These are phyloP conservation scores for Tinea semifulvella DNA, from an alignment of 2,888 invertebrate species.

Conservation along the genomic window DNA sequence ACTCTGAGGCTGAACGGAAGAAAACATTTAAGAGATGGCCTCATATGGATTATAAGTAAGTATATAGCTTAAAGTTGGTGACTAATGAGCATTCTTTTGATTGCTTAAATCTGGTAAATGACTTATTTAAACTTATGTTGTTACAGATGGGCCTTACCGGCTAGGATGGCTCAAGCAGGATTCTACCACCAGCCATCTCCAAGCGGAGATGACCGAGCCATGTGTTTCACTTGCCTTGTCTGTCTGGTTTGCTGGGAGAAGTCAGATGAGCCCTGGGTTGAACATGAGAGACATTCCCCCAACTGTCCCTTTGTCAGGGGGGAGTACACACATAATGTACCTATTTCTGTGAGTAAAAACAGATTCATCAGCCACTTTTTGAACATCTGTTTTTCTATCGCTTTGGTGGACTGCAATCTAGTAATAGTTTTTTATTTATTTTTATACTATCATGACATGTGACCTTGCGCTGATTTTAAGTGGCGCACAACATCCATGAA, in stretches of 20 bases:
- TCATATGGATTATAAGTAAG: conserved; percentile 95
- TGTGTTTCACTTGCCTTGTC: conserved; percentile 96
- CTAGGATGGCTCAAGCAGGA: conserved; percentile 96
- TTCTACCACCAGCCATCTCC: conserved; percentile 94
- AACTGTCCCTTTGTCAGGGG: conserved; percentile 94
- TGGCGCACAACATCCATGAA: too few relatives aligned
- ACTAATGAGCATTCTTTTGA: neutral
- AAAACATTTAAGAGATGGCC: conserved; percentile 96
- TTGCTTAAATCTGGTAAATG: neutral
- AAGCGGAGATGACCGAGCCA: conserved; percentile 91
- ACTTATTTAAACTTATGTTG: neutral
- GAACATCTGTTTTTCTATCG: too few relatives aligned
- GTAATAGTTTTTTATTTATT: too few relatives aligned
- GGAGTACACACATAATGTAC: conserved; percentile 95
- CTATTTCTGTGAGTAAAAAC: conserved; percentile 75
- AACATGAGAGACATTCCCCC: conserved; percentile 94
- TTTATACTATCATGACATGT: too few relatives aligned
- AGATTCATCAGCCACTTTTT: too few relatives aligned
- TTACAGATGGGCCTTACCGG: conserved; percentile 90
- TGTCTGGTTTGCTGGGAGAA: conserved; percentile 97
- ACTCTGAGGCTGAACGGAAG: conserved; percentile 89
- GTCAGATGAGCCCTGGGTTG: conserved; percentile 97
- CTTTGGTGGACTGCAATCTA: too few relatives aligned
- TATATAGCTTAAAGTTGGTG: conserved; percentile 19
- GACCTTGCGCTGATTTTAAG: too few relatives aligned